phyloP scores from a whole-genome alignment of 1,140 invertebrate species.

The Popillia japonica region DNA sequence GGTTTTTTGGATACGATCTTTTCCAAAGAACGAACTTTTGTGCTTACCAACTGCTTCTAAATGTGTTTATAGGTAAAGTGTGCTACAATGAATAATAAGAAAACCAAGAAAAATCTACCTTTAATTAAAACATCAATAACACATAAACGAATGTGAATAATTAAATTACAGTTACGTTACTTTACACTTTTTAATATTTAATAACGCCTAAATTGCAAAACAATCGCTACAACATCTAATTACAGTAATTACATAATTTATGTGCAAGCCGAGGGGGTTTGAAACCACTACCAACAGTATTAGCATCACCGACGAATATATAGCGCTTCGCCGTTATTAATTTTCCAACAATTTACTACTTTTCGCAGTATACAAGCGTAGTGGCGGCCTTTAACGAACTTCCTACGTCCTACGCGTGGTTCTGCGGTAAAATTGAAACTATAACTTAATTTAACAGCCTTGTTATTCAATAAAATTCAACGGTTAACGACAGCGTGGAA shows the following conservation, averaged over 20 bases:
- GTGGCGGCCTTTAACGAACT: background rate
- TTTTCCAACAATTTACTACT: background rate
- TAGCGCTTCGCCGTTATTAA: background rate
- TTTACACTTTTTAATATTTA: no score
- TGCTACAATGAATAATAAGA: no score
- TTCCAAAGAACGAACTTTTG: no score
- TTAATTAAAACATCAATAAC: no score
- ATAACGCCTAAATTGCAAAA: background rate
- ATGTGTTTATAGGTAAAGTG: no score
- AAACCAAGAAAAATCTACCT: no score
- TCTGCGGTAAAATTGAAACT: conserved; percentile 14
- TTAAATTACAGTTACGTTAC: no score
- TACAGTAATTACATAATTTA: background rate
- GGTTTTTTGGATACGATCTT: no score
- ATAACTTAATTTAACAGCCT: conserved; percentile 6
- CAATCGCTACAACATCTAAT: background rate
- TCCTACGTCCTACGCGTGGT: background rate
- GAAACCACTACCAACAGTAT: background rate
- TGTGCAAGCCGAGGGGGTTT: background rate
- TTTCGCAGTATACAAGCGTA: background rate
- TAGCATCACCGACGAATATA: background rate
- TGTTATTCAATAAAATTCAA: conserved; percentile 13
- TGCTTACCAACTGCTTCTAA: no score
- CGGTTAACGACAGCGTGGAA: background rate
- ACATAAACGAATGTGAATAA: no score